phyloP scores from a whole-genome alignment of 2,797 vertebrate species.

The Numenius phaeopus region DNA sequence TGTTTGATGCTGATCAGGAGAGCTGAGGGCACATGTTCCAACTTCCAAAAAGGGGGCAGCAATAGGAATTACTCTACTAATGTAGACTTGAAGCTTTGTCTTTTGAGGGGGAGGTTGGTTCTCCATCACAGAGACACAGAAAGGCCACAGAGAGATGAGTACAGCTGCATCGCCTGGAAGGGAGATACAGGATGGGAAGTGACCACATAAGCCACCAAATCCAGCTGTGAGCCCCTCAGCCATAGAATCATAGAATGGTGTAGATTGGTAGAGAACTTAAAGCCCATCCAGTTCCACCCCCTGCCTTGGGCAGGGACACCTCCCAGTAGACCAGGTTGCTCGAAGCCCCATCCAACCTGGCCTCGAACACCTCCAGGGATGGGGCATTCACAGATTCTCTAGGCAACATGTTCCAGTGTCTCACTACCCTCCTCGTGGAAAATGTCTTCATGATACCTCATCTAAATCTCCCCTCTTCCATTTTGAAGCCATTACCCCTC shows the following conservation, averaged over 20 bases:
- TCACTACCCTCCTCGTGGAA: not conserved
- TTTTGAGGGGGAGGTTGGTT: not conserved
- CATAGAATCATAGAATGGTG: not conserved
- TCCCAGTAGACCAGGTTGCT: not conserved
- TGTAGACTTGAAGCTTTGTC: not conserved
- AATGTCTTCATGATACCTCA: not conserved
- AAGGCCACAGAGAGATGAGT: not conserved
- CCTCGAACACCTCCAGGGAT: not conserved
- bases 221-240: not conserved
- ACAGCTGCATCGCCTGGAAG: not conserved
- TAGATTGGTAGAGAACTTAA: not conserved
- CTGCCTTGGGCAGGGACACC: not conserved
- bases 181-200: not conserved
- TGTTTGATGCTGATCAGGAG: not conserved
- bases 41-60: not conserved
- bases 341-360: not conserved
- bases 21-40: not conserved
- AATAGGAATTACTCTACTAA: not conserved
- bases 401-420: not conserved
- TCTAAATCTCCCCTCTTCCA: not conserved
- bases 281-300: not conserved
- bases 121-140: not conserved
- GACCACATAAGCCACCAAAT: not conserved
- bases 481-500: not conserved
- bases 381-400: not conserved